Conservation (phyloP, 2,888 invertebrate genomes). For the Poecilobothrus nobilitatus region DNA sequence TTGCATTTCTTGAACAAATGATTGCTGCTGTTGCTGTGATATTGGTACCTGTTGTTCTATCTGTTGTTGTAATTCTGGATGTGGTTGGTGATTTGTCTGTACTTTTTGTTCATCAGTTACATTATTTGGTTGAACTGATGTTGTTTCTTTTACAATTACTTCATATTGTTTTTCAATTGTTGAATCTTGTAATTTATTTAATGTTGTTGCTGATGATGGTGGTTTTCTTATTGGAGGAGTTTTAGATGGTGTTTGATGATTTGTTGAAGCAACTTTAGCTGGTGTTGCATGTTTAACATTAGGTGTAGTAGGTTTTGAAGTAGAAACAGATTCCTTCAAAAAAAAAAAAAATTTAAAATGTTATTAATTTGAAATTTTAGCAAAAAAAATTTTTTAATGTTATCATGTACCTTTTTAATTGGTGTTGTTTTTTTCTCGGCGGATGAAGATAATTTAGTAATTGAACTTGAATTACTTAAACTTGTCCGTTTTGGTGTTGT, state of each 20-base stretch:
- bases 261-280: background rate
- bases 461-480: constrained; percentile 39
- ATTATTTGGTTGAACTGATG: constrained; percentile 12
- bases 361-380: no score
- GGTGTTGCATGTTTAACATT: background rate
- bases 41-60: constrained; percentile 15
- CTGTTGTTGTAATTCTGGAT: constrained; percentile 3
- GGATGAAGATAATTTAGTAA: constrained; percentile 33
- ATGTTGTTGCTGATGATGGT: background rate
- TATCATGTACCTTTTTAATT: constrained; percentile 38
- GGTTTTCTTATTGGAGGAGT: background rate
- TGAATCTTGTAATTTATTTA: constrained; percentile 27
- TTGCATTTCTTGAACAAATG: constrained; percentile 30
- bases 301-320: background rate
- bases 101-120: constrained; percentile 26
- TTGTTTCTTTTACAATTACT: constrained; percentile 13
- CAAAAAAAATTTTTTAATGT: background rate
- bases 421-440: constrained; percentile 37
- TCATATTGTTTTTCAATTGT: constrained; percentile 21
- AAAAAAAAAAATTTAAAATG: no score
- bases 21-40: constrained; percentile 19
- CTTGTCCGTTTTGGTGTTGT: constrained; percentile 44
- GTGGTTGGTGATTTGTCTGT: constrained; percentile 12
- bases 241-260: background rate
- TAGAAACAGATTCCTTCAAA: constrained; percentile 13